Percentiles rank a stretch among this genome's conserved stretches.
Evolutionary conservation across 2,113 vertebrate genomes (phyloP).

Genomic region (Pimephales promelas): DNA sequence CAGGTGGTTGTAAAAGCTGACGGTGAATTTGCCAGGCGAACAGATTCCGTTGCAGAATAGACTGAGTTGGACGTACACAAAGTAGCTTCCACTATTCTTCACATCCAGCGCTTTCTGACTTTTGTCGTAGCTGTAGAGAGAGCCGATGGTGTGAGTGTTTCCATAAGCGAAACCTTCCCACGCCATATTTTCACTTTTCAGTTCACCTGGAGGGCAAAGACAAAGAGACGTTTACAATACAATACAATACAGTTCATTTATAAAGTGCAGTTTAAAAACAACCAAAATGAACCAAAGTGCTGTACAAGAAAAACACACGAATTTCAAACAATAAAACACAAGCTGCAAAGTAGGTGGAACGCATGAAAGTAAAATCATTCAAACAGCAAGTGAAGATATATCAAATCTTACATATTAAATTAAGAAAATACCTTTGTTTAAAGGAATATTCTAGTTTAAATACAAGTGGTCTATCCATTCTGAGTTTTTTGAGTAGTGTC

Average conservation of each 20-base stretch:
- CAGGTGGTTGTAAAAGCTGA: background rate
- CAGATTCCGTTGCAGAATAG: conserved; percentile 29
- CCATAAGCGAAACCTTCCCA: fast-evolving
- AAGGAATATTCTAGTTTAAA: no score
- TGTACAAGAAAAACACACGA: no score
- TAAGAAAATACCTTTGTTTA: background rate
- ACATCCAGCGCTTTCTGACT: fast-evolving
- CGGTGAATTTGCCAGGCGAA: fast-evolving
- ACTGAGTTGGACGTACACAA: conserved; percentile 66
- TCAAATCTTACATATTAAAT: no score
- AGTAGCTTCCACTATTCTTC: conserved; percentile 59
- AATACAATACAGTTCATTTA: no score
- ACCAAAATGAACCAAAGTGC: no score
- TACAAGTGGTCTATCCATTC: no score
- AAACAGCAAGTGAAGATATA: no score
- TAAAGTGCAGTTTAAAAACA: no score
- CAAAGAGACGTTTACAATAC: conserved; percentile 39
- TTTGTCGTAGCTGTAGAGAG: background rate
- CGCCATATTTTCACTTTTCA: conserved; percentile 31
- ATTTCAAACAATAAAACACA: no score
- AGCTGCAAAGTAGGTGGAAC: no score
- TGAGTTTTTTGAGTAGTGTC: background rate
- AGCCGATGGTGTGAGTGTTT: conserved; percentile 24
- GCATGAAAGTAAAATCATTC: no score
- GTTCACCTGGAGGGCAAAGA: conserved; percentile 50